These are phyloP conservation scores for Poeciliopsis prolifica DNA, from an alignment of 2,113 vertebrate species.

Conservation along the genomic window DNA sequence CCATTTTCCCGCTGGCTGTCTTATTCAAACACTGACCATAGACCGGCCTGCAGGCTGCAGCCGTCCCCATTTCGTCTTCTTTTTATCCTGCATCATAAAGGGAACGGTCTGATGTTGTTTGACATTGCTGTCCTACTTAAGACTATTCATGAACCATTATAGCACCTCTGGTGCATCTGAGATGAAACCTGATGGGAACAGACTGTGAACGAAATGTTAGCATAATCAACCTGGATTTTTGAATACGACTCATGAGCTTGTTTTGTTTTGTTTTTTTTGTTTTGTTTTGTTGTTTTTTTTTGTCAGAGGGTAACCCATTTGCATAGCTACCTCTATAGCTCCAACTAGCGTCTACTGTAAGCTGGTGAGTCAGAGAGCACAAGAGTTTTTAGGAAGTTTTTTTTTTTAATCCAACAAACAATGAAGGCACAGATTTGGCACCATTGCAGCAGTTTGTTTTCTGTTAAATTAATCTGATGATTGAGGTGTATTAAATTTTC, in stretches of 20 bases:
- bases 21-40: slow-evolving; percentile 22
- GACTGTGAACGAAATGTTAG: background rate
- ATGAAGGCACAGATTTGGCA: slow-evolving; percentile 11
- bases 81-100: slow-evolving; percentile 40
- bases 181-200: slow-evolving; percentile 12
- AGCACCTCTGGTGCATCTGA: slow-evolving; percentile 19
- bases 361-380: background rate
- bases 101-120: slow-evolving; percentile 50
- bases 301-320: background rate
- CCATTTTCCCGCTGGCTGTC: slow-evolving; percentile 8
- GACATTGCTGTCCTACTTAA: slow-evolving; percentile 66
- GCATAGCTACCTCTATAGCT: background rate
- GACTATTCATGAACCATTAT: slow-evolving; percentile 35
- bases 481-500: slow-evolving; percentile 5
- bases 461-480: background rate
- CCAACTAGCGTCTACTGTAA: background rate
- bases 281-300: background rate
- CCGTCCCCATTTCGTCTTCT: slow-evolving; percentile 56
- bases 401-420: background rate
- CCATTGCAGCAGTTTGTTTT: slow-evolving; percentile 7
- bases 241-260: background rate
- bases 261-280: background rate
- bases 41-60: slow-evolving; percentile 38
- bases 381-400: background rate
- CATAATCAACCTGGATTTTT: background rate